phyloP scores from a whole-genome alignment of 2,888 invertebrate genomes.

The Agrypnus murinus region DNA sequence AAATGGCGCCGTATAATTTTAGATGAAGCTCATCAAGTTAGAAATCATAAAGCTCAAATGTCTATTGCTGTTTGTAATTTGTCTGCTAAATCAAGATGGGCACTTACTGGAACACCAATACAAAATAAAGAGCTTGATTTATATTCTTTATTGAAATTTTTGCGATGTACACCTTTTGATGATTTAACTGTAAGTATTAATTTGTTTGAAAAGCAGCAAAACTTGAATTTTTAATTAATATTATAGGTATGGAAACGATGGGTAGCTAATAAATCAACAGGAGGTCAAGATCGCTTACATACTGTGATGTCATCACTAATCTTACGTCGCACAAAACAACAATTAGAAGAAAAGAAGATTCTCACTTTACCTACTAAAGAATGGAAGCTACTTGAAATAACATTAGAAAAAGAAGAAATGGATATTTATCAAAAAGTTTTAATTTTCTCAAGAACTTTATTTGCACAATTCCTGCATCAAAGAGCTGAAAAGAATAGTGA shows the following conservation, averaged over 20 bases:
- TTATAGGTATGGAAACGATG: slow-evolving; percentile 93
- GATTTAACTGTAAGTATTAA: slow-evolving; percentile 78
- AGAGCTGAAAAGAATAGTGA: slow-evolving; percentile 79
- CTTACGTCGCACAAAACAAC: slow-evolving; percentile 90
- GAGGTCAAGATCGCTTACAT: slow-evolving; percentile 87
- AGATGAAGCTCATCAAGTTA: slow-evolving; percentile 95
- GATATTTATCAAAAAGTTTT: slow-evolving; percentile 85
- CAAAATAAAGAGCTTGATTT: slow-evolving; percentile 94
- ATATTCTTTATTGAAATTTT: slow-evolving; percentile 86
- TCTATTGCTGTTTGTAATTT: slow-evolving; percentile 82
- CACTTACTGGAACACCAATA: slow-evolving; percentile 95
- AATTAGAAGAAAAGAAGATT: slow-evolving; percentile 79
- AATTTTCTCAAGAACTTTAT: slow-evolving; percentile 82
- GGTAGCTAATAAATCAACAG: slow-evolving; percentile 88
- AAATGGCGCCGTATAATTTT: slow-evolving; percentile 91
- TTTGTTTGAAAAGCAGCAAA: no score
- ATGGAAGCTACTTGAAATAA: slow-evolving; percentile 75
- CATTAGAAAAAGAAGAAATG: slow-evolving; percentile 81
- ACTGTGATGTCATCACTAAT: slow-evolving; percentile 89
- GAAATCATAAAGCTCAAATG: slow-evolving; percentile 88
- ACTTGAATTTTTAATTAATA: no score
- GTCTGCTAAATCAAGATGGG: slow-evolving; percentile 81
- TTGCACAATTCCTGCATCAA: slow-evolving; percentile 85
- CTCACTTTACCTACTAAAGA: slow-evolving; percentile 79
- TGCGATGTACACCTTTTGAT: slow-evolving; percentile 91